Conservation (phyloP, 1,140 invertebrate genomes). For the Drosophila bocki region DNA sequence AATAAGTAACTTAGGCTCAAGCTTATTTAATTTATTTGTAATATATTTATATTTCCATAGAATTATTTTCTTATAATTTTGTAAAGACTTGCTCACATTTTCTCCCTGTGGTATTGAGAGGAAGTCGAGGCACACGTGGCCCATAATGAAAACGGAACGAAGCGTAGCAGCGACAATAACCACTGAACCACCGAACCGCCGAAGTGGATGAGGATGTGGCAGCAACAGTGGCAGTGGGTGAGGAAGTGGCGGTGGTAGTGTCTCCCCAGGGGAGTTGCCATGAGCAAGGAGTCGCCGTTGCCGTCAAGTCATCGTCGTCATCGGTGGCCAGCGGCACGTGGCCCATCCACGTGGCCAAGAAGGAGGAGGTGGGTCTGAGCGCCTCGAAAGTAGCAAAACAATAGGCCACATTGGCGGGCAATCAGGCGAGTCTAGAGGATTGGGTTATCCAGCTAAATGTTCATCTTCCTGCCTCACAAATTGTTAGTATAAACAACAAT, state of each 20-base stretch:
- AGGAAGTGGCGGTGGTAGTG: constrained; percentile 30
- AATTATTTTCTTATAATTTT: background rate
- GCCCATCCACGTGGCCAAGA: constrained; percentile 60
- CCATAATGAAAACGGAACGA: constrained; percentile 73
- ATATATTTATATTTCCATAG: background rate
- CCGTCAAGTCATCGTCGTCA: constrained; percentile 60
- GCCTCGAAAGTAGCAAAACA: constrained; percentile 59
- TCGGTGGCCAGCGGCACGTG: constrained; percentile 59
- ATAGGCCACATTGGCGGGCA: constrained; percentile 72
- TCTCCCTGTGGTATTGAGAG: constrained; percentile 18
- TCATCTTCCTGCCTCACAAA: constrained; percentile 80
- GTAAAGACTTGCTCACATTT: background rate
- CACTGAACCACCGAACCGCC: constrained; percentile 23
- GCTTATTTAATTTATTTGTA: background rate
- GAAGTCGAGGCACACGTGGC: constrained; percentile 66
- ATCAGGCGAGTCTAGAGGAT: constrained; percentile 61
- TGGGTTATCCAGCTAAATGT: constrained; percentile 65
- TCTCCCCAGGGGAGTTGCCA: constrained; percentile 45
- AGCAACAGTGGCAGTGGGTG: constrained; percentile 12
- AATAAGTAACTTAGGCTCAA: background rate
- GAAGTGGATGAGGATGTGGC: constrained; percentile 38
- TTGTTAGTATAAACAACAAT: constrained; percentile 85
- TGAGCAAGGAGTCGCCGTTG: constrained; percentile 35
- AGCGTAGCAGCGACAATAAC: constrained; percentile 44
- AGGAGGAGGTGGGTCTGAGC: constrained; percentile 1